These are phyloP conservation scores for Papilio gigon DNA, from an alignment of 2,888 invertebrate species.

Conservation along the genomic window DNA sequence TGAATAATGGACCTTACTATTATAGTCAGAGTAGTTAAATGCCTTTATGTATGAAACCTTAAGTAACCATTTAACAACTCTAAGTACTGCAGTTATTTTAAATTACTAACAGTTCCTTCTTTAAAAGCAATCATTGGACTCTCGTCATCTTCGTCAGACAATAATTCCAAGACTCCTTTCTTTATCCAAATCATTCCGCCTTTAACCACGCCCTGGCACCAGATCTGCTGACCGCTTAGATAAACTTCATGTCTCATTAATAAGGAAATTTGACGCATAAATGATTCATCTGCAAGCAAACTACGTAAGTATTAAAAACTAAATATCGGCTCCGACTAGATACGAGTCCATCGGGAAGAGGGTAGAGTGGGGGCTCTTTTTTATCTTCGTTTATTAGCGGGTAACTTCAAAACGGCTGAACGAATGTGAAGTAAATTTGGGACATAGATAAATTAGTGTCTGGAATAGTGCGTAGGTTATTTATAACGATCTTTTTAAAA, in stretches of 20 bases:
- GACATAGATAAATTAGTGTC: too few species aligned
- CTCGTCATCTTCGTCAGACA: slow-evolving; percentile 81
- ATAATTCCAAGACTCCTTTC: slow-evolving; percentile 75
- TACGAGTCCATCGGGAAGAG: too few species aligned
- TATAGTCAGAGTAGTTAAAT: background rate
- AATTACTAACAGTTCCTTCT: slow-evolving; percentile 70
- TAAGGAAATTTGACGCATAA: slow-evolving; percentile 72
- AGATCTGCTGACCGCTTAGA: slow-evolving; percentile 69
- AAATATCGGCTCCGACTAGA: too few species aligned
- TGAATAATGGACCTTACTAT: background rate
- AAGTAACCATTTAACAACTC: background rate
- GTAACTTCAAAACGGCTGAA: too few species aligned
- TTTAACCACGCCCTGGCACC: slow-evolving; percentile 76
- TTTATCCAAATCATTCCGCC: slow-evolving; percentile 74
- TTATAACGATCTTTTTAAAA: too few species aligned
- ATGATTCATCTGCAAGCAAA: slow-evolving; percentile 63
- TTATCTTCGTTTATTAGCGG: too few species aligned
- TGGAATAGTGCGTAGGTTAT: too few species aligned
- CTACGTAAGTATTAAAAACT: too few species aligned
- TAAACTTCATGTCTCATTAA: slow-evolving; percentile 71
- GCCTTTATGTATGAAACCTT: too few species aligned
- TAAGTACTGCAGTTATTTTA: slow-evolving; percentile 8
- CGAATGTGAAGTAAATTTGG: too few species aligned
- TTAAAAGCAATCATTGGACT: slow-evolving; percentile 79
- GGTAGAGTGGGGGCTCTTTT: too few species aligned